Evolutionary conservation across 2,113 vertebrate genomes (phyloP).

Genomic region (Pelmatolapia mariae): DNA sequence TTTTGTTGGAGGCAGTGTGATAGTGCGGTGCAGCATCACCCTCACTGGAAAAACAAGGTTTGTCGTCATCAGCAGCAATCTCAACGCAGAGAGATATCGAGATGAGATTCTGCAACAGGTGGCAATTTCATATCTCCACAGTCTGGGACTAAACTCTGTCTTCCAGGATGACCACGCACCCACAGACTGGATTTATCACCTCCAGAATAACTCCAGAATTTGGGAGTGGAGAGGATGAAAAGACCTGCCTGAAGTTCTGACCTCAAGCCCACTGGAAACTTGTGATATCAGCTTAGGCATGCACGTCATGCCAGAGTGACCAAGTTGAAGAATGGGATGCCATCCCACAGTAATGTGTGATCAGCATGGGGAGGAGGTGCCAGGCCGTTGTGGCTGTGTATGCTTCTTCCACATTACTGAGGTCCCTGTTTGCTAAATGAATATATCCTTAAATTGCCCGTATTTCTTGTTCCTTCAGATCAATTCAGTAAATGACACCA

Average conservation of each 20-base stretch:
- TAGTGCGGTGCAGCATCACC: background rate
- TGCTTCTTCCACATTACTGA: background rate
- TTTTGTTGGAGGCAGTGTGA: background rate
- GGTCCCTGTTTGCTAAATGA: fast-evolving
- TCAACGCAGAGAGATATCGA: background rate
- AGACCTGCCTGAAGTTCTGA: background rate
- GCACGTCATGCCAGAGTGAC: background rate
- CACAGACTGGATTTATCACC: background rate
- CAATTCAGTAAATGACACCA: background rate
- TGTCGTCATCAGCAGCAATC: background rate
- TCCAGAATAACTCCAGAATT: background rate
- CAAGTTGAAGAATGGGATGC: background rate
- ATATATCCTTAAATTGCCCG: background rate
- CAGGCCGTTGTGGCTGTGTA: background rate
- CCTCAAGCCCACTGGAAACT: background rate
- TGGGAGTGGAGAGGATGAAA: background rate
- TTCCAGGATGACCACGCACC: background rate
- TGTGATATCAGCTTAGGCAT: background rate
- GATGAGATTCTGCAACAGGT: background rate
- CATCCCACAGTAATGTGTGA: background rate
- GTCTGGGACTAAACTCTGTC: background rate
- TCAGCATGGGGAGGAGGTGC: background rate
- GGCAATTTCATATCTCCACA: background rate
- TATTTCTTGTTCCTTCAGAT: background rate
- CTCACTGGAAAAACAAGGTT: background rate